Evolutionary conservation across 2,113 vertebrate genomes (phyloP).

Genomic region (Sphyrna mokarran): DNA sequence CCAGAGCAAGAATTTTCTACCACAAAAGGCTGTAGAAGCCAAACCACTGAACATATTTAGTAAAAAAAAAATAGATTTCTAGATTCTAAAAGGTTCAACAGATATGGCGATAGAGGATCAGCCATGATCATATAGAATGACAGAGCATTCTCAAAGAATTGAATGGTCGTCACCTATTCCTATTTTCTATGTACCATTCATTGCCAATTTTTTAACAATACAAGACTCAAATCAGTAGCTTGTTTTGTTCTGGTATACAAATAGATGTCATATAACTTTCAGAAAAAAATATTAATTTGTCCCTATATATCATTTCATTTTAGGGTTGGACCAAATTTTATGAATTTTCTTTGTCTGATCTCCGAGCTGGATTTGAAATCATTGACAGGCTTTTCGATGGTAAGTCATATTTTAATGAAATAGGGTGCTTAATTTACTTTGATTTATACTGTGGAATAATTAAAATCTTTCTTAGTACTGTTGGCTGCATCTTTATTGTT

Average conservation of each 20-base stretch:
- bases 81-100: no score
- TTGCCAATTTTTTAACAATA: background rate
- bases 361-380: slow-evolving; percentile 87
- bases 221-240: background rate
- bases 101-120: no score
- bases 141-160: no score
- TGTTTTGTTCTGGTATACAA: background rate
- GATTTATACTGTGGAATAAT: background rate
- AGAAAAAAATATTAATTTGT: background rate
- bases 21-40: no score
- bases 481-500: background rate
- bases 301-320: slow-evolving; percentile 40
- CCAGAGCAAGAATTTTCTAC: no score
- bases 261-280: background rate
- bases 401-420: slow-evolving; percentile 48
- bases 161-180: no score
- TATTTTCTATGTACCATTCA: background rate
- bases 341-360: slow-evolving; percentile 92
- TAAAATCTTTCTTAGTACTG: background rate
- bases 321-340: slow-evolving; percentile 99
- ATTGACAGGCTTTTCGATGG: slow-evolving; percentile 88
- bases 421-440: background rate
- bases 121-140: no score
- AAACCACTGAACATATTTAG: no score
- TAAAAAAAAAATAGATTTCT: no score